phyloP scores from a whole-genome alignment of 2,888 invertebrate species.

The Hirtodrosophila alboralis region DNA sequence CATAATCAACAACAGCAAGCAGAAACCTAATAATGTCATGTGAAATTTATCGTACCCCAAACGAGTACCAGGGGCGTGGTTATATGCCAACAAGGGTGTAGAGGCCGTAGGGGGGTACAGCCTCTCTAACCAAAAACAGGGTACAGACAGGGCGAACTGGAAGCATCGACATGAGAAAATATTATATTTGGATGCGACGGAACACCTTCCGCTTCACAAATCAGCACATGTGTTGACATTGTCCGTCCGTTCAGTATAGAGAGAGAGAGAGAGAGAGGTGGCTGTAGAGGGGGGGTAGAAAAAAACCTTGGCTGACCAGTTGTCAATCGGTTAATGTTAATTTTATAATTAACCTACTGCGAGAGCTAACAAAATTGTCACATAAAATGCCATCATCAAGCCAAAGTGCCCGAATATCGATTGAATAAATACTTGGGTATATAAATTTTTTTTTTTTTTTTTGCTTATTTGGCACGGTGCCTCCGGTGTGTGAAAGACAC shows the following conservation, averaged over 20 bases:
- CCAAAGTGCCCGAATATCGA: constrained; percentile 49
- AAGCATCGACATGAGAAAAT: constrained; percentile 35
- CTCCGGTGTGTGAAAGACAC: constrained; percentile 8
- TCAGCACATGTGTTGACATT: constrained; percentile 64
- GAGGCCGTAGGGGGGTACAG: not conserved
- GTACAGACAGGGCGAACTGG: constrained; percentile 30
- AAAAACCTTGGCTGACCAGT: constrained; percentile 66
- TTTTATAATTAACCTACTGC: constrained; percentile 73
- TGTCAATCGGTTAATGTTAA: constrained; percentile 67
- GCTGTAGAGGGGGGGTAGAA: not conserved
- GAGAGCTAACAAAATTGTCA: constrained; percentile 29
- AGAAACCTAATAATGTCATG: constrained; percentile 75
- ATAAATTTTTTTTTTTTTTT: no score
- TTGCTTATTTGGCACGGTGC: constrained; percentile 30
- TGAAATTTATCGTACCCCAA: constrained; percentile 68
- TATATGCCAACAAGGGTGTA: not conserved
- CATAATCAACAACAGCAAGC: constrained; percentile 67
- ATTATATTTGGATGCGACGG: constrained; percentile 73
- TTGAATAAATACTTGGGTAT: constrained; percentile 24
- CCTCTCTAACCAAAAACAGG: no score
- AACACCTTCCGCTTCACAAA: constrained; percentile 80
- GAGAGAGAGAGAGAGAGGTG: not conserved
- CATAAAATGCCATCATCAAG: constrained; percentile 24
- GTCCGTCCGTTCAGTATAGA: constrained; percentile 40
- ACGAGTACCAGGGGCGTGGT: constrained; percentile 58